phyloP scores from a whole-genome alignment of 2,888 invertebrate species.

The Drosophila monieri region DNA sequence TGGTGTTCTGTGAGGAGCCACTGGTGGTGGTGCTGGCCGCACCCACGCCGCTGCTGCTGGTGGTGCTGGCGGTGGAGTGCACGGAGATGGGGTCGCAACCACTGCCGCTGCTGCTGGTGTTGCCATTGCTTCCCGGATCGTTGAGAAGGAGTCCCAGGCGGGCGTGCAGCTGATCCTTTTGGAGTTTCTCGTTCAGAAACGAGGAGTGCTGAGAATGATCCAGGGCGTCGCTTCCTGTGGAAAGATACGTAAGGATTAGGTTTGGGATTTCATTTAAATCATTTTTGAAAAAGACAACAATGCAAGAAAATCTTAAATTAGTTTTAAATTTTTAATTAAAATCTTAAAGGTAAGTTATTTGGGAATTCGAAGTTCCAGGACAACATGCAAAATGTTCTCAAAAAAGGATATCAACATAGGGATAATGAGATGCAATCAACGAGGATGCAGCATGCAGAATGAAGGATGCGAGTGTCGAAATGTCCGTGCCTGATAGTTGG shows the following conservation, averaged over 20 bases:
- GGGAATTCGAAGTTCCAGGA: background rate
- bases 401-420: background rate
- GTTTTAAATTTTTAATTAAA: too few relatives aligned
- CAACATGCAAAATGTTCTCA: background rate
- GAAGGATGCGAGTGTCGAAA: conserved; percentile 10
- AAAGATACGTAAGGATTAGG: background rate
- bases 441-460: conserved; percentile 25
- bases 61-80: conserved; percentile 66
- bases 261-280: background rate
- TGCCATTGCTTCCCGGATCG: conserved; percentile 74
- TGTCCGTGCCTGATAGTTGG: conserved; percentile 90
- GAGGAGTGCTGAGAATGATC: conserved; percentile 59
- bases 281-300: background rate
- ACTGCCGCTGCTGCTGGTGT: conserved; percentile 73
- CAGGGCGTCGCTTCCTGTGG: conserved; percentile 74
- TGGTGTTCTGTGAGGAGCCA: conserved; percentile 77
- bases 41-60: conserved; percentile 51
- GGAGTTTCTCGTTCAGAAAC: conserved; percentile 74
- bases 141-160: conserved; percentile 79
- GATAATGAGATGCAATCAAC: conserved; percentile 17
- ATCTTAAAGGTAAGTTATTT: background rate
- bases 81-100: conserved; percentile 58
- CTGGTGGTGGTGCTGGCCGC: conserved; percentile 47
- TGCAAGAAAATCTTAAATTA: background rate
- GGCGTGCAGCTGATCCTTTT: conserved; percentile 82